phyloP scores from a whole-genome alignment of 2,888 invertebrate genomes.

The Aethes cnicana region DNA sequence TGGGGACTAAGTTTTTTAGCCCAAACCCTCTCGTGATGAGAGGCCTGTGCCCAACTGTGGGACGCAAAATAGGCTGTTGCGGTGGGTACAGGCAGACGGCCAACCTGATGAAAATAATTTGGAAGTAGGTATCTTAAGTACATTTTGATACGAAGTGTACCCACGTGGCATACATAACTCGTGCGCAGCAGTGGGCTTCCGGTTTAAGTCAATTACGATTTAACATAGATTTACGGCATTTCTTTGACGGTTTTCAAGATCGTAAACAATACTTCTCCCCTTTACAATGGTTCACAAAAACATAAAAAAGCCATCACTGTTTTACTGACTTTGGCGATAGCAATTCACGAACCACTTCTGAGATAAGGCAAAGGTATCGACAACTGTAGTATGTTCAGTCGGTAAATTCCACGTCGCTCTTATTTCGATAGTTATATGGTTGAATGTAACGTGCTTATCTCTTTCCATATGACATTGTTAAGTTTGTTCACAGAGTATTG shows the following conservation, averaged over 20 bases:
- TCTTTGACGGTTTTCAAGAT: conserved; percentile 12
- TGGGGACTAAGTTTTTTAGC: no score
- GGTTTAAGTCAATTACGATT: no score
- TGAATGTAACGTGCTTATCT: conserved; percentile 31
- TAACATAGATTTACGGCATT: conserved; percentile 10
- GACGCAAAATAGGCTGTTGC: no score
- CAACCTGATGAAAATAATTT: no score
- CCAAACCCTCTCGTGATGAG: no score
- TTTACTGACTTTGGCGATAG: conserved; percentile 59
- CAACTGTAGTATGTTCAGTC: conserved; percentile 30
- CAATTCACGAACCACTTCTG: conserved; percentile 51
- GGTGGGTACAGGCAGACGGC: no score
- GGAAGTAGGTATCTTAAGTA: no score
- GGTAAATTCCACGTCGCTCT: conserved; percentile 5
- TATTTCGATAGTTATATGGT: conserved; percentile 29
- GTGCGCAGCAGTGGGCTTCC: no score
- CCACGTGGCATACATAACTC: no score
- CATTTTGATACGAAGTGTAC: no score
- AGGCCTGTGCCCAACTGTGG: no score
- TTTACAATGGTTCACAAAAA: conserved; percentile 33
- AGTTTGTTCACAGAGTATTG: conserved; percentile 36
- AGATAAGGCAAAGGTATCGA: conserved; percentile 45
- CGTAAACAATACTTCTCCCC: conserved; percentile 17
- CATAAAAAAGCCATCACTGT: conserved; percentile 62
- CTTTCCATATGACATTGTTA: conserved; percentile 3